Percentiles rank a stretch among this genome's conserved stretches.
phyloP scores from a whole-genome alignment of 2,113 vertebrate species.

The Notothenia rossii region DNA sequence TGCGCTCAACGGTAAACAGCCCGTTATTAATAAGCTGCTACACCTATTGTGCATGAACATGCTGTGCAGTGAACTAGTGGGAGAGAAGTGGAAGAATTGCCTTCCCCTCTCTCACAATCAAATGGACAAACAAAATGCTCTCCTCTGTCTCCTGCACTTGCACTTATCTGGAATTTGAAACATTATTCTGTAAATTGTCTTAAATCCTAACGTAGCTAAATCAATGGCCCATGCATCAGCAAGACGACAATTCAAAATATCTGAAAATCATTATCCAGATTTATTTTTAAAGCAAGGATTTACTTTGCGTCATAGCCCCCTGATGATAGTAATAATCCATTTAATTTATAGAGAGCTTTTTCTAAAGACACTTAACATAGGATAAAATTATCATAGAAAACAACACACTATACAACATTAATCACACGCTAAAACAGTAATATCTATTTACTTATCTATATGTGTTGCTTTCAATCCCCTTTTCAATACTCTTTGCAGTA shows the following conservation, averaged over 20 bases:
- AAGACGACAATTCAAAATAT: background rate
- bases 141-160: constrained; percentile 21
- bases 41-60: background rate
- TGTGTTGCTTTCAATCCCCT: constrained; percentile 14
- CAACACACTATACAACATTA: background rate
- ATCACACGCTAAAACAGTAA: no score
- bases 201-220: background rate
- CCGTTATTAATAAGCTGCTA: constrained; percentile 24
- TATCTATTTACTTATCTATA: constrained; percentile 32
- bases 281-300: background rate
- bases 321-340: no score
- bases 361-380: no score
- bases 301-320: no score
- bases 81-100: constrained; percentile 30
- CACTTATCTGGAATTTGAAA: constrained; percentile 23
- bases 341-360: no score
- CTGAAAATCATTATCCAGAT: background rate
- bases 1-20: constrained; percentile 24
- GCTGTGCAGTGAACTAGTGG: constrained; percentile 1
- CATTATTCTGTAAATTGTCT: constrained; percentile 1
- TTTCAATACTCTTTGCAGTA: constrained; percentile 25
- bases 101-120: constrained; percentile 24
- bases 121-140: constrained; percentile 31
- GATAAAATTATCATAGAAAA: no score
- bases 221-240: background rate